phyloP scores from a whole-genome alignment of 2,888 invertebrate genomes.

The Actias luna region DNA sequence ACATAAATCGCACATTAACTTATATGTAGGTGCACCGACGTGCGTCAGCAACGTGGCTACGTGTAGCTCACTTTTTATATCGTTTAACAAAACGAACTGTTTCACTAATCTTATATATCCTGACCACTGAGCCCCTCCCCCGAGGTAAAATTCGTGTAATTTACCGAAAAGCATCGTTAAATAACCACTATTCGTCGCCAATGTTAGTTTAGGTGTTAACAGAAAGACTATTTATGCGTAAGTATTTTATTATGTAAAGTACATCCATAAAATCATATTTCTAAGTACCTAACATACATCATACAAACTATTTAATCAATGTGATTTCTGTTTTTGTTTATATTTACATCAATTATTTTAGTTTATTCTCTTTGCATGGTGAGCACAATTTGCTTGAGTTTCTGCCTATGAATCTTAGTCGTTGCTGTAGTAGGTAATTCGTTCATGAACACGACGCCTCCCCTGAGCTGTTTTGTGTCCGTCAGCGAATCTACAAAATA shows the following conservation, averaged over 20 bases:
- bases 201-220: too few species aligned
- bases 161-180: background rate
- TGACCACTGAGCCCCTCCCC: background rate
- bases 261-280: too few species aligned
- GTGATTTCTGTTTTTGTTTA: too few species aligned
- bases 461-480: constrained; percentile 40
- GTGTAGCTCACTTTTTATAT: background rate
- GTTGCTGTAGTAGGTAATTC: constrained; percentile 41
- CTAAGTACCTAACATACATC: too few species aligned
- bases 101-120: background rate
- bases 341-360: too few species aligned
- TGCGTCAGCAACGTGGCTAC: background rate
- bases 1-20: background rate
- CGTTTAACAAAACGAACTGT: background rate
- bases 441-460: constrained; percentile 45
- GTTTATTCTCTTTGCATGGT: constrained; percentile 33
- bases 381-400: constrained; percentile 41
- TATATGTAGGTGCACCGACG: too few species aligned
- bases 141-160: background rate
- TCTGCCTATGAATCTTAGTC: constrained; percentile 37
- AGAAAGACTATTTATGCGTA: too few species aligned
- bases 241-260: too few species aligned
- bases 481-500: constrained; percentile 37
- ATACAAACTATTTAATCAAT: background rate
- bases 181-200: too few species aligned